Evolutionary conservation across 2,888 invertebrate species (phyloP).

Genomic region (Falcaria lacertinaria): DNA sequence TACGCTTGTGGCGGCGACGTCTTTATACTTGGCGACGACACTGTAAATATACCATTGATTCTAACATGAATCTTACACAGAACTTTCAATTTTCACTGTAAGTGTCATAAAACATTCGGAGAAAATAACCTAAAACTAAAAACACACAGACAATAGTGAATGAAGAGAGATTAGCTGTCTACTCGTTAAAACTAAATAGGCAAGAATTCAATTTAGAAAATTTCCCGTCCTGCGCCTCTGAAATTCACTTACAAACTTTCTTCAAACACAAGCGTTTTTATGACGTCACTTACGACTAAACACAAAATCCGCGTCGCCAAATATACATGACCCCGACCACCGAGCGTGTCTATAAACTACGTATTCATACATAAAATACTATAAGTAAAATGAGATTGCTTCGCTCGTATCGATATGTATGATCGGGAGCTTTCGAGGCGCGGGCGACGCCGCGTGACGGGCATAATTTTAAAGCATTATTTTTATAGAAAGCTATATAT

Average conservation of each 20-base stretch:
- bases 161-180: too few species aligned
- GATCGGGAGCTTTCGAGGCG: slow-evolving; percentile 44
- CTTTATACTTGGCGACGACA: neutral
- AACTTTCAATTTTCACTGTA: too few species aligned
- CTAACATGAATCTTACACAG: too few species aligned
- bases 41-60: neutral
- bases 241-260: too few species aligned
- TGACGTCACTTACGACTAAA: neutral
- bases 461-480: neutral
- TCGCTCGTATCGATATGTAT: slow-evolving; percentile 67
- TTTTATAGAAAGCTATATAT: neutral
- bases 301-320: slow-evolving; percentile 1
- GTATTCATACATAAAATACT: slow-evolving; percentile 57
- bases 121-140: too few species aligned
- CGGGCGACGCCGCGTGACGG: slow-evolving; percentile 46
- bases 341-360: slow-evolving; percentile 28
- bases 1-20: slow-evolving; percentile 7
- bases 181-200: too few species aligned
- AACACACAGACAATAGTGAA: too few species aligned
- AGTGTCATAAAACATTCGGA: too few species aligned
- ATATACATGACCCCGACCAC: slow-evolving; percentile 17
- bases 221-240: too few species aligned
- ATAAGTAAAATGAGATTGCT: slow-evolving; percentile 69
- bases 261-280: too few species aligned
- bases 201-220: too few species aligned